Conservation (phyloP, 2,888 invertebrate species). For the Plebejus melissa region DNA sequence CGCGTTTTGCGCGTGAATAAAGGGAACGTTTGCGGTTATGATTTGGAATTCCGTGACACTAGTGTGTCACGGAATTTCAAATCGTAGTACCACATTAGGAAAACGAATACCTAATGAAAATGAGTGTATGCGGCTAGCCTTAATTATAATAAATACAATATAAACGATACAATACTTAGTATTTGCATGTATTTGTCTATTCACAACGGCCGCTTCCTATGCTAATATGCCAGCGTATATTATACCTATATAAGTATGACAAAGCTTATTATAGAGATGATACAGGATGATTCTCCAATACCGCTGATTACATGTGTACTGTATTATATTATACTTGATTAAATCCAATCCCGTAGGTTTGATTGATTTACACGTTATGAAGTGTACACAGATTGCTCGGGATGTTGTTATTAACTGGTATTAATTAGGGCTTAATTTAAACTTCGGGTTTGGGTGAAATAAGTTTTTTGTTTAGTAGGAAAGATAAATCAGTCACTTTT, state of each 20-base stretch:
- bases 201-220: too few species aligned
- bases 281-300: conserved; percentile 2
- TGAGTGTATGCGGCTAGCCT: too few species aligned
- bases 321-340: conserved; percentile 29
- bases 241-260: neutral
- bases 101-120: too few species aligned
- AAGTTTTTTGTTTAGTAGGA: neutral
- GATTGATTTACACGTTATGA: conserved; percentile 30
- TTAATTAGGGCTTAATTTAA: conserved; percentile 12
- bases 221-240: neutral
- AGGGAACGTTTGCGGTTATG: too few species aligned
- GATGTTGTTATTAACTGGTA: conserved; percentile 12
- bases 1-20: too few species aligned
- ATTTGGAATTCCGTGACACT: too few species aligned
- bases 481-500: neutral
- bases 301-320: conserved; percentile 17
- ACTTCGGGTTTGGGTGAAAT: neutral
- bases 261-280: conserved; percentile 13
- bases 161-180: too few species aligned
- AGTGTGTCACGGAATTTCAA: too few species aligned
- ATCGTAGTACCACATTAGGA: too few species aligned
- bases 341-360: conserved; percentile 30
- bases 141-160: too few species aligned
- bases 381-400: conserved; percentile 23
- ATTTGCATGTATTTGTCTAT: too few species aligned